phyloP scores from a whole-genome alignment of 2,113 vertebrate species.

The Penelope pileata region DNA sequence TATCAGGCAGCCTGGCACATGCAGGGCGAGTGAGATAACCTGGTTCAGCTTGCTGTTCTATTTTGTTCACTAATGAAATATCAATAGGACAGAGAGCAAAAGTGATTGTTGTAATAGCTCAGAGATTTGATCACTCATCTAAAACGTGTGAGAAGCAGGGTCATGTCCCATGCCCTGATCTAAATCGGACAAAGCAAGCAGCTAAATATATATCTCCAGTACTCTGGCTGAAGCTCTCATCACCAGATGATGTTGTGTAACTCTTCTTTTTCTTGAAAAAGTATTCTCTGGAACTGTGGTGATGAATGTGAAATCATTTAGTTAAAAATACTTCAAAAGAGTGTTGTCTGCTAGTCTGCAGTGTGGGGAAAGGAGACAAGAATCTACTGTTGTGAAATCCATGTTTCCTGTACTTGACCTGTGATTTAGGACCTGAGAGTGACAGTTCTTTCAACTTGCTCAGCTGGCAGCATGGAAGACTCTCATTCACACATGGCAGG shows the following conservation, averaged over 20 bases:
- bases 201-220: neutral
- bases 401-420: neutral
- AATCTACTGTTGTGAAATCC: neutral
- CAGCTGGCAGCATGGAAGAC: neutral
- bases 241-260: neutral
- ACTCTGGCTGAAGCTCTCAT: neutral
- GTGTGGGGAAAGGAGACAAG: neutral
- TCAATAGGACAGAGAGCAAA: constrained; percentile 31
- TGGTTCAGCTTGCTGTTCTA: neutral
- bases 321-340: neutral
- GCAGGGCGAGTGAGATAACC: neutral
- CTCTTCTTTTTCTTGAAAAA: neutral
- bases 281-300: neutral
- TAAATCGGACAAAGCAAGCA: constrained; percentile 29
- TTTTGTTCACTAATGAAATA: constrained; percentile 51
- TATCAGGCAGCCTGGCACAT: neutral
- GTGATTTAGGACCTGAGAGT: neutral
- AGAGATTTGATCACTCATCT: constrained; percentile 26
- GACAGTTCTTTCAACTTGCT: neutral
- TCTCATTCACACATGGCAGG: neutral
- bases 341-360: neutral
- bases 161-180: neutral
- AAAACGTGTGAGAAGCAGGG: neutral
- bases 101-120: constrained; percentile 47
- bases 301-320: neutral